phyloP scores from a whole-genome alignment of 2,113 vertebrate genomes.

The Nerophis ophidion region DNA sequence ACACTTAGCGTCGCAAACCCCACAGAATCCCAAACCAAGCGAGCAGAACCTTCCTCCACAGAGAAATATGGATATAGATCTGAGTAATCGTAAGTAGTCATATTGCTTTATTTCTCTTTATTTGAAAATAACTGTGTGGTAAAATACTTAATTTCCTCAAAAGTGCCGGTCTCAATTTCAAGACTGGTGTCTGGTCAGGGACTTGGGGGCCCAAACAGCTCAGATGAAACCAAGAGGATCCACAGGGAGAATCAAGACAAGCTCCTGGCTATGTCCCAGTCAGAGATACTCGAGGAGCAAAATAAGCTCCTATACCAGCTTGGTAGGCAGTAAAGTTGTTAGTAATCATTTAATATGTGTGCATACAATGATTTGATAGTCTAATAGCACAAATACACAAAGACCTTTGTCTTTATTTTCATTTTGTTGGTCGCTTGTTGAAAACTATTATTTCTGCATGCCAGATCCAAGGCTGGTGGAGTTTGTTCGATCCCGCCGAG shows the following conservation, averaged over 20 bases:
- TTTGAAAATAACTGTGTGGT: not conserved
- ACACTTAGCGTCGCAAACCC: conserved; percentile 16
- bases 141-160: not conserved
- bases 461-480: conserved; percentile 84
- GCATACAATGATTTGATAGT: not conserved
- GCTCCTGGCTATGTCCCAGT: conserved; percentile 75
- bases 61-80: conserved; percentile 44
- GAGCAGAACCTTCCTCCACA: conserved; percentile 17
- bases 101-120: not conserved
- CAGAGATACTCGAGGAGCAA: conserved; percentile 85
- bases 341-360: not conserved
- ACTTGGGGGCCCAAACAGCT: conserved; percentile 61
- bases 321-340: conserved; percentile 63
- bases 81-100: conserved; percentile 18
- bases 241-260: conserved; percentile 83
- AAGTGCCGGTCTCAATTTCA: conserved; percentile 20
- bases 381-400: not conserved
- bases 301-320: conserved; percentile 79
- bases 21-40: conserved; percentile 7
- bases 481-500: conserved; percentile 79
- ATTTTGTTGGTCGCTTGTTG: conserved; percentile 6
- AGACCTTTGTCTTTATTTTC: not conserved
- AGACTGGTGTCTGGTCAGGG: conserved; percentile 82
- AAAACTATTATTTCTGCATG: conserved; percentile 38
- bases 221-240: conserved; percentile 79